phyloP scores from a whole-genome alignment of 2,888 invertebrate genomes.

The Lamproptera curius region DNA sequence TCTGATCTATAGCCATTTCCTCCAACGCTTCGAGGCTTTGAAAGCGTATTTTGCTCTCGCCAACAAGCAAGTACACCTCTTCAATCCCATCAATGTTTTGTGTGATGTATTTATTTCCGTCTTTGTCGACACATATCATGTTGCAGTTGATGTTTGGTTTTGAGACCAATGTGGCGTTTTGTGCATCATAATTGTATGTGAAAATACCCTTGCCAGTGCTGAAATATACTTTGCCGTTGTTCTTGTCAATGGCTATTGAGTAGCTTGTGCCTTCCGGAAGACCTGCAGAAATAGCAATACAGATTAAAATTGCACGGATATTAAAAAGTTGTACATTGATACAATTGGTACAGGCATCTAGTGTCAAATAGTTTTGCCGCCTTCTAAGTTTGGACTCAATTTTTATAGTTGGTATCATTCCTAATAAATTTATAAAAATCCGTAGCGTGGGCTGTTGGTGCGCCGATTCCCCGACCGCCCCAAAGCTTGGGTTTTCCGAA shows the following conservation, averaged over 20 bases:
- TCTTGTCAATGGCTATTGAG: conserved; percentile 57
- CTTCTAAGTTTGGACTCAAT: no score
- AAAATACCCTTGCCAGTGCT: conserved; percentile 59
- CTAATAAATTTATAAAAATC: no score
- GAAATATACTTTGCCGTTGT: conserved; percentile 50
- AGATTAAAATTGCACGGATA: no score
- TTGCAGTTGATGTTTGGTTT: conserved; percentile 44
- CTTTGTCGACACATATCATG: conserved; percentile 57
- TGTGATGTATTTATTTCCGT: conserved; percentile 58
- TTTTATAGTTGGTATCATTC: no score
- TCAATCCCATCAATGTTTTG: conserved; percentile 52
- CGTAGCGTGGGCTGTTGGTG: no score
- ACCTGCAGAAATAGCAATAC: conserved; percentile 33
- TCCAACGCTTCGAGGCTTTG: conserved; percentile 47
- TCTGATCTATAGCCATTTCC: conserved; percentile 55
- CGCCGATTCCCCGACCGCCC: no score
- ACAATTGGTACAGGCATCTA: no score
- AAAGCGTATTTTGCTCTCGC: conserved; percentile 48
- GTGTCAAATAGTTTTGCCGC: no score
- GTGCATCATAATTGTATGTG: conserved; percentile 46
- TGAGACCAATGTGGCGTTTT: conserved; percentile 42
- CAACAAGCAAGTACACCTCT: conserved; percentile 51
- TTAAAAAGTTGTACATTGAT: no score
- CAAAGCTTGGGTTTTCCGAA: no score
- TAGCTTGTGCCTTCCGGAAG: conserved; percentile 55